phyloP scores from a whole-genome alignment of 53 echinoderm and acorn worm species.

The Crossaster papposus region DNA sequence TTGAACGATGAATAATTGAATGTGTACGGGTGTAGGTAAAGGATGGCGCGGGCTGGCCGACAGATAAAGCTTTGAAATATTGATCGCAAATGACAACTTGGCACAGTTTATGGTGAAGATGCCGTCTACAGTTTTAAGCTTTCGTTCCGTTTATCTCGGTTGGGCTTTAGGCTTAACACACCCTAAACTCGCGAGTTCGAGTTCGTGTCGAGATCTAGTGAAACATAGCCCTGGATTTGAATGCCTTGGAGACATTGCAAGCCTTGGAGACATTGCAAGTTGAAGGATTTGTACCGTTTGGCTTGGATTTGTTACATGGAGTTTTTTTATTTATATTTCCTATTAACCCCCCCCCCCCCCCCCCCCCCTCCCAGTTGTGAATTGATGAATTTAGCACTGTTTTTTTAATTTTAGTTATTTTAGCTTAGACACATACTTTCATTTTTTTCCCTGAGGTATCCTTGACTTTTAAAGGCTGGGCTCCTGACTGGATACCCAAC shows the following conservation, averaged over 20 bases:
- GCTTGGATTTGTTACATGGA: too few relatives aligned
- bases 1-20: slow-evolving; percentile 35
- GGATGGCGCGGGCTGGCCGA: neutral
- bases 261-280: neutral
- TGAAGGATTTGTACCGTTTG: too few relatives aligned
- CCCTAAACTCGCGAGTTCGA: neutral
- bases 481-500: too few relatives aligned
- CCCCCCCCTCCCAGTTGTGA: too few relatives aligned
- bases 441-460: too few relatives aligned
- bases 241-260: neutral
- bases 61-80: slow-evolving; percentile 43
- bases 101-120: slow-evolving; percentile 5
- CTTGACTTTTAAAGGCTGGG: too few relatives aligned
- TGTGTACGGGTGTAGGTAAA: slow-evolving; percentile 14
- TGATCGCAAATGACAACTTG: slow-evolving; percentile 10
- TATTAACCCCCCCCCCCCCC: too few relatives aligned
- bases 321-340: too few relatives aligned
- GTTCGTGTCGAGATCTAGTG: neutral
- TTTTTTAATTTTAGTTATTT: too few relatives aligned
- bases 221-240: too few relatives aligned
- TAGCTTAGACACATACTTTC: too few relatives aligned
- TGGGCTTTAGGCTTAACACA: neutral
- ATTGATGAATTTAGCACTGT: too few relatives aligned
- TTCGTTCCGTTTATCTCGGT: neutral
- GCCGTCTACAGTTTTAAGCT: neutral